Base-by-base conservation (phyloP, 53 echinoderm and acorn worm genomes). In the Antedon mediterranea region DNA sequence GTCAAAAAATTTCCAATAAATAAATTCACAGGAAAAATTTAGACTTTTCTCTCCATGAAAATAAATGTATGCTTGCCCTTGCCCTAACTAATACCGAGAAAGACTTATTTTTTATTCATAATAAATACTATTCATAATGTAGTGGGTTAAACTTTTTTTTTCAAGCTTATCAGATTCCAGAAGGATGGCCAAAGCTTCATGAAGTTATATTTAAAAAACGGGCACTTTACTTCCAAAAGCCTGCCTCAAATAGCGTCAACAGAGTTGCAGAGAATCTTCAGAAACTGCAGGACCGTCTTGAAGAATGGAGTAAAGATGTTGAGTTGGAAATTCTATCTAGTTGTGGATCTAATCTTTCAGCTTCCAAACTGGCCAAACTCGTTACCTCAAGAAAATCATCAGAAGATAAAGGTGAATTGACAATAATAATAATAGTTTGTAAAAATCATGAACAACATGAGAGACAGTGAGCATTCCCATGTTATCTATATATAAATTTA, bases 241-340 rank as follows among this genome's bases (percentile, higher is more conserved):
- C 98, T 0, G 72, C 81, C 78, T 82, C 88, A 26, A 77, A 88
- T 8, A 88, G 85, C 73, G 84, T 98, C 26, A 77, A 79, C 71
- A 92, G 84, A 73, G 98, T 88, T 9, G 72, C 87, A 6, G 92
- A 90, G 72, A 92, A 98, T 74, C 88, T 98, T 0, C 80, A 83
- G 44, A 74, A 86, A 57, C 86, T 98, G 31, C 98, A 98, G 77
- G 92, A 98, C 42, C 88, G 89, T 28, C 85, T 98, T 20, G 98
- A 98, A 79, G 86, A 84, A 27, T 98, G 98, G 98, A 89, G 92
- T 78, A 34, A 90, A 31, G 98, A 98, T 74, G 90, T 90, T 73
- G 98, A 98, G 76, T 83, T 92, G 28, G 92, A 98, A 76, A 90
- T 98, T 23, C 73, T 90, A n/a, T n/a, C n/a, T 0, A 98, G 98